A percentile compares a stretch with the other conserved stretches of the same genome.
Evolutionary conservation across 2,113 vertebrate genomes (phyloP).

Genomic region (Dipodomys ordii): DNA sequence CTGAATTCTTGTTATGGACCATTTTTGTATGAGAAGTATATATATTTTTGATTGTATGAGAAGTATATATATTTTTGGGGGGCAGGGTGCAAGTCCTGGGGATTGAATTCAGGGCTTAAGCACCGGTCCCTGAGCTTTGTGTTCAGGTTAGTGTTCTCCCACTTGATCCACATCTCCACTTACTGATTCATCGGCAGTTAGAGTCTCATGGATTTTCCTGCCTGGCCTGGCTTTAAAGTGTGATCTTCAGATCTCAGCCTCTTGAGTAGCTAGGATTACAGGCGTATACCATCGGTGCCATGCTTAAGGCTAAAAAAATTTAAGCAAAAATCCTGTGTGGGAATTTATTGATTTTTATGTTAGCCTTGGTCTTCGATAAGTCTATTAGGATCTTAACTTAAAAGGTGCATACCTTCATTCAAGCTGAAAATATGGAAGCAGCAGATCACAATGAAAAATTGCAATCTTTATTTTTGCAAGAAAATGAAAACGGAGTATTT

Average conservation of each 20-base stretch:
- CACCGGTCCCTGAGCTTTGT: too few relatives aligned
- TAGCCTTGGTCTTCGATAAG: conserved; percentile 1
- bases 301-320: not conserved
- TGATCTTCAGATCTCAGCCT: too few relatives aligned
- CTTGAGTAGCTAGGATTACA: too few relatives aligned
- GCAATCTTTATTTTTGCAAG: conserved; percentile 41
- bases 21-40: not conserved
- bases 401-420: not conserved
- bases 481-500: conserved; percentile 49
- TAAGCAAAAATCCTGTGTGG: conserved; percentile 14
- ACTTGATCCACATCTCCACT: too few relatives aligned
- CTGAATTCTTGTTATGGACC: not conserved
- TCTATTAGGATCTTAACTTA: conserved; percentile 26
- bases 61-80: not conserved
- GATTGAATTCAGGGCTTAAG: too few relatives aligned
- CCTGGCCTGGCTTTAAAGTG: too few relatives aligned
- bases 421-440: conserved; percentile 24
- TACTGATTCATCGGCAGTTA: too few relatives aligned
- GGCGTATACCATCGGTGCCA: too few relatives aligned
- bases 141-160: too few relatives aligned
- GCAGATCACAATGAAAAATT: conserved; percentile 28
- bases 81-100: too few relatives aligned
- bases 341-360: conserved; percentile 19
- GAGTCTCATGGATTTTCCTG: too few relatives aligned
- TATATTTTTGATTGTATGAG: not conserved